phyloP scores from a whole-genome alignment of 2,797 vertebrate species.

The Potorous gilbertii region DNA sequence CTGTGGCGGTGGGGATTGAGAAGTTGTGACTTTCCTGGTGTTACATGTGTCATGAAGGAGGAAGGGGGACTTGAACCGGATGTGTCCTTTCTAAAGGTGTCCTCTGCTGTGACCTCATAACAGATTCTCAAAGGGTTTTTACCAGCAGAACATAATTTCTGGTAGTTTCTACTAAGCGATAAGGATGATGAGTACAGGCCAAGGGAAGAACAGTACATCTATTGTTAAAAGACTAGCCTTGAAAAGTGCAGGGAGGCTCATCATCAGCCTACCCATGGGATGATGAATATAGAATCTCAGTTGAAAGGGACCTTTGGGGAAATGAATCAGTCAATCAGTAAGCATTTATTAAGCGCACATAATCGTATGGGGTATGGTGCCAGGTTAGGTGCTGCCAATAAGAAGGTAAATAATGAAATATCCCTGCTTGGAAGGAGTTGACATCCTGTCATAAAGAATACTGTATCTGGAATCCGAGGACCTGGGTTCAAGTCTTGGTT shows the following conservation, averaged over 20 bases:
- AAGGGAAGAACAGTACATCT: background rate
- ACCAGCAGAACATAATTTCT: background rate
- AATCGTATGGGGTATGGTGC: background rate
- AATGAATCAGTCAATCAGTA: background rate
- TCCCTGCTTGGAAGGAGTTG: background rate
- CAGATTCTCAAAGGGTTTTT: background rate
- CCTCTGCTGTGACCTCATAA: background rate
- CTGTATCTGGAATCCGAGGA: background rate
- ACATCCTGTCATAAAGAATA: background rate
- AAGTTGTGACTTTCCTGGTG: background rate
- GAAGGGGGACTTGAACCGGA: background rate
- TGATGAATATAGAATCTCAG: background rate
- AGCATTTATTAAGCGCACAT: background rate
- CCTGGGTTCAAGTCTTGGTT: background rate
- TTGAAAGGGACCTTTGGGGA: background rate
- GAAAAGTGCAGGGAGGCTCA: background rate
- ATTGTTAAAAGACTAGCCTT: background rate
- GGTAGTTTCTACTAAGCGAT: background rate
- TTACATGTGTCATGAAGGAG: background rate
- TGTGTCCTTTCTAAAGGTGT: background rate
- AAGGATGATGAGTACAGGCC: background rate
- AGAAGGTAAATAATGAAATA: background rate
- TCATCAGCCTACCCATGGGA: background rate
- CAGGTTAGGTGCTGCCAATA: background rate
- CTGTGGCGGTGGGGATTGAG: background rate